These are phyloP conservation scores for Lingula anatina DNA, from an alignment of 2,888 invertebrate genomes.

Conservation along the genomic window DNA sequence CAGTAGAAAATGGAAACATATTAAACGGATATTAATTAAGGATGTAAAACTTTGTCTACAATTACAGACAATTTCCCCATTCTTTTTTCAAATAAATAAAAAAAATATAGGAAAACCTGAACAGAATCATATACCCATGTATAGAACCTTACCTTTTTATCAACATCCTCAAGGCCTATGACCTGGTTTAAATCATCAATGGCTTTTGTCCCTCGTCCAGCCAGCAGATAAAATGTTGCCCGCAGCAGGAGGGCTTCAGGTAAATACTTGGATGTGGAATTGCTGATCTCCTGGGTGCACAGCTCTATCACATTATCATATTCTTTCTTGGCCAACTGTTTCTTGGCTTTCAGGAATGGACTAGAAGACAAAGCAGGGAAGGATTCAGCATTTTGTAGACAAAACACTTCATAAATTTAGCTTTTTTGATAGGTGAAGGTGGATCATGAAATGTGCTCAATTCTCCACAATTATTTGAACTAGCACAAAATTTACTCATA, in stretches of 20 bases:
- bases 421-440: too few relatives aligned
- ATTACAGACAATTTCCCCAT: too few relatives aligned
- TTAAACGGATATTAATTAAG: too few relatives aligned
- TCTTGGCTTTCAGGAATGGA: slow-evolving; percentile 69
- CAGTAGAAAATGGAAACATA: background rate
- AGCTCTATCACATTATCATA: slow-evolving; percentile 74
- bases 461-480: too few relatives aligned
- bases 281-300: slow-evolving; percentile 70
- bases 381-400: too few relatives aligned
- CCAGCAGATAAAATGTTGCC: slow-evolving; percentile 76
- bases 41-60: too few relatives aligned
- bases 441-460: too few relatives aligned
- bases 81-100: too few relatives aligned
- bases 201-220: slow-evolving; percentile 57
- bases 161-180: slow-evolving; percentile 19
- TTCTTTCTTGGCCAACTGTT: slow-evolving; percentile 65
- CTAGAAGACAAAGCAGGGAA: too few relatives aligned
- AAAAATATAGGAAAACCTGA: background rate
- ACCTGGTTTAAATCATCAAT: slow-evolving; percentile 58
- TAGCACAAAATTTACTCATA: too few relatives aligned
- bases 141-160: too few relatives aligned
- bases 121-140: background rate
- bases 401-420: too few relatives aligned
- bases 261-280: slow-evolving; percentile 23
- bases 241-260: slow-evolving; percentile 67